phyloP scores from a whole-genome alignment of 1,140 invertebrate genomes.

The Triops cancriformis region DNA sequence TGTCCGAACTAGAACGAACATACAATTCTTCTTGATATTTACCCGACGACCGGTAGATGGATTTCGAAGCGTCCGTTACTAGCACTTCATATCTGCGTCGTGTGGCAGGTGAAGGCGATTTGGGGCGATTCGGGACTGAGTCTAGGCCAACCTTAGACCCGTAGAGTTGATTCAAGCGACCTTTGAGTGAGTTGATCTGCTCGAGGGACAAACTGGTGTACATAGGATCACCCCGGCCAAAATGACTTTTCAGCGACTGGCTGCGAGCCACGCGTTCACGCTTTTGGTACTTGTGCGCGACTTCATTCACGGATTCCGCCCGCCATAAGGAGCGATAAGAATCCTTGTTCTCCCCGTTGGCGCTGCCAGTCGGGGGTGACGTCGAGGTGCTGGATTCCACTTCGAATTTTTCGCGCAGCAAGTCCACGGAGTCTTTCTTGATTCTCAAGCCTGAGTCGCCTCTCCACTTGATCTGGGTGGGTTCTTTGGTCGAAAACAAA shows the following conservation, averaged over 20 bases:
- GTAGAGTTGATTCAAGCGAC: slow-evolving; percentile 73
- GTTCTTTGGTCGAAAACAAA: slow-evolving; percentile 62
- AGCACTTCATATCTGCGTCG: neutral
- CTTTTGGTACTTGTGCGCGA: slow-evolving; percentile 9
- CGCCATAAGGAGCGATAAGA: slow-evolving; percentile 37
- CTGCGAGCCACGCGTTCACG: neutral
- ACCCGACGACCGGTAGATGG: neutral
- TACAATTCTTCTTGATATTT: neutral
- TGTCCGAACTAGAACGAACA: neutral
- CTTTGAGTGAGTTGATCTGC: slow-evolving; percentile 69
- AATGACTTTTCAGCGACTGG: neutral
- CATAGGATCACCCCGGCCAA: slow-evolving; percentile 14
- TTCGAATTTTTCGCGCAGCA: slow-evolving; percentile 47
- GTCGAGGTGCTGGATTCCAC: neutral
- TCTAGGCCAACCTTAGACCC: slow-evolving; percentile 23
- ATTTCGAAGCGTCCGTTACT: neutral
- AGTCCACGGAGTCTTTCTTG: slow-evolving; percentile 77
- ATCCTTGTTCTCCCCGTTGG: slow-evolving; percentile 25
- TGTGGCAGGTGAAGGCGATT: neutral
- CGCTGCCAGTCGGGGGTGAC: neutral
- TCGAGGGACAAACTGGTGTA: slow-evolving; percentile 77
- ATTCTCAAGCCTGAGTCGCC: slow-evolving; percentile 66
- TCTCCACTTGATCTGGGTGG: slow-evolving; percentile 58
- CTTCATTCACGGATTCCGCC: slow-evolving; percentile 36
- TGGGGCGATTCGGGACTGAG: neutral